These are phyloP conservation scores for Sphaeridia pumilis DNA, from an alignment of 2,888 invertebrate genomes.

Conservation along the genomic window DNA sequence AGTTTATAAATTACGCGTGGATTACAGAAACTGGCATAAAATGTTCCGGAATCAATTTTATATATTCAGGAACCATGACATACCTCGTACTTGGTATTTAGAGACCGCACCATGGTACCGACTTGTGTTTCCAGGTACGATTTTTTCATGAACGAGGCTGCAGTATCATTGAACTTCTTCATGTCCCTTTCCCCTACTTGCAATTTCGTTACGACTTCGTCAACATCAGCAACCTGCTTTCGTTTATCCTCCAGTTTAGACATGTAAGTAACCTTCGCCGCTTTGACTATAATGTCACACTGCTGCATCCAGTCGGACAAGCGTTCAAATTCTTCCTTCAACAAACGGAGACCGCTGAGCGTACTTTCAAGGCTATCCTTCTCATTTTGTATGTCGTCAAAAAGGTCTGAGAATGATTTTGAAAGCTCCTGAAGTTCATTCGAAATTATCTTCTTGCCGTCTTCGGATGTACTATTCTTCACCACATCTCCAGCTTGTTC, in stretches of 20 bases:
- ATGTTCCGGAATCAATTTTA: not conserved
- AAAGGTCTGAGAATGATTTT: slow-evolving; percentile 71
- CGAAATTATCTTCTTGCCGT: slow-evolving; percentile 65
- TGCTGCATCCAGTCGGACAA: slow-evolving; percentile 87
- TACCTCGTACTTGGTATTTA: slow-evolving; percentile 73
- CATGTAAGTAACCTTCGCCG: slow-evolving; percentile 70
- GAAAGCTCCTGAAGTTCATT: slow-evolving; percentile 74
- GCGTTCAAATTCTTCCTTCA: slow-evolving; percentile 83
- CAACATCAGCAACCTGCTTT: slow-evolving; percentile 62
- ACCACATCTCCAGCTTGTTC: slow-evolving; percentile 80
- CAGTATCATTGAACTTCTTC: slow-evolving; percentile 63
- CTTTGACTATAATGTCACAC: slow-evolving; percentile 78
- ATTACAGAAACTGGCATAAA: slow-evolving; percentile 1
- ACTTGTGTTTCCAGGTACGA: slow-evolving; percentile 80
- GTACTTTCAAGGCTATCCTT: slow-evolving; percentile 71
- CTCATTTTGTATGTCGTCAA: slow-evolving; percentile 73
- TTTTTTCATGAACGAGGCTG: slow-evolving; percentile 55
- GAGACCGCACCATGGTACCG: slow-evolving; percentile 69
- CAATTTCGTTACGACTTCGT: slow-evolving; percentile 60
- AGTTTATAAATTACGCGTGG: slow-evolving; percentile 18
- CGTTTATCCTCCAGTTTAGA: slow-evolving; percentile 70
- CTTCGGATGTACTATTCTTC: slow-evolving; percentile 64
- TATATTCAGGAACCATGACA: not conserved
- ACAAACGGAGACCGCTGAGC: slow-evolving; percentile 73
- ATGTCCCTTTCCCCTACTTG: slow-evolving; percentile 69